These are phyloP conservation scores for Orthochromis malagaraziensis DNA, from an alignment of 2,113 vertebrate species.

Conservation along the genomic window DNA sequence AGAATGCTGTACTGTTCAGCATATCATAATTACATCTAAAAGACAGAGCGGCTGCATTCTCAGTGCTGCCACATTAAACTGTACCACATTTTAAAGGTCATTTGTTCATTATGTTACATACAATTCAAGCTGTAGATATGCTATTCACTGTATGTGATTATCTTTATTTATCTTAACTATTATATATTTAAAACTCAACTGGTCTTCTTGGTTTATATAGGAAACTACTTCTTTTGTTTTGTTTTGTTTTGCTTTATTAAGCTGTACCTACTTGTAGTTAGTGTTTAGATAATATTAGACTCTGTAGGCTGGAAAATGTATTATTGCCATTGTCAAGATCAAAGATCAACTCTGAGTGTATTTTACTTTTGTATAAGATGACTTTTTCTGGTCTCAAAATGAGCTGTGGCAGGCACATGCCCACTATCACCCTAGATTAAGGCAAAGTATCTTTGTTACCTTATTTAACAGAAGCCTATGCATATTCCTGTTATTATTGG, in stretches of 20 bases:
- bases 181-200: not conserved
- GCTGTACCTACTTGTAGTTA: not conserved
- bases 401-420: not conserved
- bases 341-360: not conserved
- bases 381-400: not conserved
- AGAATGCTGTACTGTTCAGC: not conserved
- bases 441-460: not conserved
- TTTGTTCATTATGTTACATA: not conserved
- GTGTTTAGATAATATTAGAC: not conserved
- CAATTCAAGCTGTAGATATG: not conserved
- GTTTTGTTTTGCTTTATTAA: not conserved
- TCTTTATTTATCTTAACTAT: not conserved
- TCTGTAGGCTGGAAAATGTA: not conserved
- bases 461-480: not conserved
- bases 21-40: conserved; percentile 34
- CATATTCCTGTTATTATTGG: not conserved
- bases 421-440: not conserved
- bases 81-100: not conserved
- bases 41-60: not conserved
- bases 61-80: not conserved
- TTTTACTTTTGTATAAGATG: not conserved
- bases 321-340: not conserved
- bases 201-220: not conserved
- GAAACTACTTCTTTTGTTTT: not conserved
- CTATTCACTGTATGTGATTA: not conserved